Evolutionary conservation across 2,797 vertebrate species (phyloP), one percentile per base, ranked within the genome.

Genomic region (Sebastes umbrosus): DNA sequence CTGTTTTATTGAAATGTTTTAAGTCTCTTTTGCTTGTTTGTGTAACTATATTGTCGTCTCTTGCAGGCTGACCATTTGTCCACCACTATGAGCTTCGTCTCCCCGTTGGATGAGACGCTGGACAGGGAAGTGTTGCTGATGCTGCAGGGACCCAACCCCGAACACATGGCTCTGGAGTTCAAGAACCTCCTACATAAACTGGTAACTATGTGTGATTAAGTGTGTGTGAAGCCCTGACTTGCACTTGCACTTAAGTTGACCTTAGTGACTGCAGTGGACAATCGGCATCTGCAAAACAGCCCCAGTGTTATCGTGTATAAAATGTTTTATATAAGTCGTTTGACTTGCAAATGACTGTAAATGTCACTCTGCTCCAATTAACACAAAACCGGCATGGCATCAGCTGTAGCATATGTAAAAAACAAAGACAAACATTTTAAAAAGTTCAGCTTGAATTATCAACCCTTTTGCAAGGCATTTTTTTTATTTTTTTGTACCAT

Each of bases 81-180:
- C 29, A 73, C 86, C 18, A 87, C 82, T 1, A 83, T 86, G 70
- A 92, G 80, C 79, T 68, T 79, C 7, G 83, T 84, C 4, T 93
- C 95, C 0, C 76, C 93, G 0, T 82, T 97, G 83, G 97, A 97
- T 62, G 92, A 95, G 86, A 95, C 94, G 0, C 87, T 97, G 90
- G 96, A 97, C 85, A 94, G 88, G 82, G 97, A 97, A 79, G 96
- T 97, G 71, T 88, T 96, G 18, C 39, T 96, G 69, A 91, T 97
- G 76, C 89, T 97, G 29, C 96, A 96, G 83, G 96, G 96, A 8
- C 93, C 96, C 10, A 95, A 75, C 62, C 93, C 94, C 13, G 96
- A 97, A 24, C 92, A 94, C 31, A 88, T 89, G 7, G 93, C 94
- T 59, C 83, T 93, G 63, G 96, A 97, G 77, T 96, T 97, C 84